Percentiles rank a stretch among this genome's conserved stretches.
Evolutionary conservation across 2,888 invertebrate genomes (phyloP).

Genomic region (Andrena chrysosceles): DNA sequence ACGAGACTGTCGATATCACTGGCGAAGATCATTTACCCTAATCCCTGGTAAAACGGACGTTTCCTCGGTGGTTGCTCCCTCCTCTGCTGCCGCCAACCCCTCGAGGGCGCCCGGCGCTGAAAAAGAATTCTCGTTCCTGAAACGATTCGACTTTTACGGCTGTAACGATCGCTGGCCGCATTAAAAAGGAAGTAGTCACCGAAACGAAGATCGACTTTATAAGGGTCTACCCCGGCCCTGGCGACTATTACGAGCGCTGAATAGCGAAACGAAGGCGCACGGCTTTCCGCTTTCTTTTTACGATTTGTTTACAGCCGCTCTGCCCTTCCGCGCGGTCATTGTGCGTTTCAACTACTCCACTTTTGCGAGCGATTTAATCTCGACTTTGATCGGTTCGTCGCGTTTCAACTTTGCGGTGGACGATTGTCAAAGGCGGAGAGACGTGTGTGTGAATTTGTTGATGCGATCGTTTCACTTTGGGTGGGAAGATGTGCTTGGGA

Average conservation of each 20-base stretch:
- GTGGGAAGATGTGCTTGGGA: too few species aligned
- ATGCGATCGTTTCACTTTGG: too few species aligned
- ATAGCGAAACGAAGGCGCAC: slow-evolving; percentile 66
- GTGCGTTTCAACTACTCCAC: slow-evolving; percentile 73
- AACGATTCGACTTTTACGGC: slow-evolving; percentile 71
- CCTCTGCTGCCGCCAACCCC: slow-evolving; percentile 1
- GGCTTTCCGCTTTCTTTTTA: slow-evolving; percentile 75
- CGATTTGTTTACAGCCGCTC: slow-evolving; percentile 83
- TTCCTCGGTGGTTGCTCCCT: slow-evolving; percentile 22
- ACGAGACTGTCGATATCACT: slow-evolving; percentile 22
- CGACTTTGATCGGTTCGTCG: slow-evolving; percentile 48
- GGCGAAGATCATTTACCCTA: slow-evolving; percentile 29
- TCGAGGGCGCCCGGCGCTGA: slow-evolving; percentile 47
- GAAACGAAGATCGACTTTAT: slow-evolving; percentile 78
- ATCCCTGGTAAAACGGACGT: slow-evolving; percentile 30
- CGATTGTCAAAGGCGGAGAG: background rate
- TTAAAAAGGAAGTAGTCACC: slow-evolving; percentile 75
- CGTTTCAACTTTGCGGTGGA: slow-evolving; percentile 5
- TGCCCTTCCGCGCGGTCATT: slow-evolving; percentile 63
- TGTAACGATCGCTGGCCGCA: slow-evolving; percentile 69
- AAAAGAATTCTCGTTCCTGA: slow-evolving; percentile 65
- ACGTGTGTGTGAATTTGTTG: too few species aligned
- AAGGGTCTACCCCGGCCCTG: slow-evolving; percentile 66
- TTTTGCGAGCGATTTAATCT: slow-evolving; percentile 68
- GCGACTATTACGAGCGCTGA: slow-evolving; percentile 69